Evolutionary conservation across 2,888 invertebrate species (phyloP).

Genomic region (Caenorhabditis uteleia): DNA sequence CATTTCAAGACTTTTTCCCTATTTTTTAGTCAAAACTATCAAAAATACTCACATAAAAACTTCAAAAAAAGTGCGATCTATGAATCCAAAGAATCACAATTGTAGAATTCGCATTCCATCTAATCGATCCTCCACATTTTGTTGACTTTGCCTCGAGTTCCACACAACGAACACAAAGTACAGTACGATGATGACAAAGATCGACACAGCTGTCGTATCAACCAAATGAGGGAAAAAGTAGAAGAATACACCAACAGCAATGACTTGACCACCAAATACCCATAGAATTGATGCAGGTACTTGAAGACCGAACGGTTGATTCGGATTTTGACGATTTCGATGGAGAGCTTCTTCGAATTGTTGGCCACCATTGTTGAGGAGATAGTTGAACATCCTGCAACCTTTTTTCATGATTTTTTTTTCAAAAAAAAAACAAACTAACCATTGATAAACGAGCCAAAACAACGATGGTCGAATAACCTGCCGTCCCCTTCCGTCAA

Average conservation of each 20-base stretch:
- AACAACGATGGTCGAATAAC: neutral
- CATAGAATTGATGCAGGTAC: neutral
- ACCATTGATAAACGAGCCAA: slow-evolving; percentile 3
- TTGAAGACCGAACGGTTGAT: neutral
- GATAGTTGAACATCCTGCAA: slow-evolving; percentile 20
- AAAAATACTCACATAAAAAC: too few relatives aligned
- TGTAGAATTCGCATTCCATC: too few relatives aligned
- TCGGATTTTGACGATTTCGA: neutral
- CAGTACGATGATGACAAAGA: slow-evolving; percentile 29
- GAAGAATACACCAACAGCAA: slow-evolving; percentile 34
- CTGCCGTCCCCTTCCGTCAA: neutral
- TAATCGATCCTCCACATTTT: too few relatives aligned
- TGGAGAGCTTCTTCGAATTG: neutral
- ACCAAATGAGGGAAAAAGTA: slow-evolving; percentile 39
- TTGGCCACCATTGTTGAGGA: slow-evolving; percentile 2
- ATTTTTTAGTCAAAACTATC: too few relatives aligned
- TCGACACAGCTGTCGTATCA: slow-evolving; percentile 31
- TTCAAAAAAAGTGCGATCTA: too few relatives aligned
- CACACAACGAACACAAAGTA: slow-evolving; percentile 46
- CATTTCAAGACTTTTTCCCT: too few relatives aligned
- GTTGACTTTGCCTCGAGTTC: too few relatives aligned
- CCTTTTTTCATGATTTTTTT: neutral
- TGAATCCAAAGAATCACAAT: too few relatives aligned
- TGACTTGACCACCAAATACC: slow-evolving; percentile 31
- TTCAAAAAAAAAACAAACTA: too few relatives aligned